Conservation (phyloP, 1,140 invertebrate genomes). For the Aradophagus sp. region DNA sequence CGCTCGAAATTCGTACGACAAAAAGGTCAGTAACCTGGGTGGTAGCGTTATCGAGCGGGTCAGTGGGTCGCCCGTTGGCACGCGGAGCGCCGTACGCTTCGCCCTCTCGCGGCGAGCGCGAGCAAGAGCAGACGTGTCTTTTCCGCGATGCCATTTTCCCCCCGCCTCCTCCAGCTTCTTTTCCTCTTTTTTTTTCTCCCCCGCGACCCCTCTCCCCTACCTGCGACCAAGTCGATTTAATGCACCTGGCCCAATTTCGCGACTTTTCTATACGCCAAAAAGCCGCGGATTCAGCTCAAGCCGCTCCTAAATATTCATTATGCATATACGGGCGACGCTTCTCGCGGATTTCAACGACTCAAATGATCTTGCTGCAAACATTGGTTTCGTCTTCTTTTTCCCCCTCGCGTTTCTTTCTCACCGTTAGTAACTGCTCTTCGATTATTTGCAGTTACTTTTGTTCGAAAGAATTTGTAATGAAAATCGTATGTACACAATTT, state of each 20-base stretch:
- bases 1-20: slow-evolving; percentile 63
- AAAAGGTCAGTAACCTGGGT: slow-evolving; percentile 72
- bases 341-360: not conserved
- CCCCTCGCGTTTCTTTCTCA: too few species aligned
- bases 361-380: too few species aligned
- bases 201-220: slow-evolving; percentile 33
- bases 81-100: slow-evolving; percentile 65
- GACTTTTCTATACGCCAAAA: slow-evolving; percentile 20
- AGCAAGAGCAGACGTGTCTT: slow-evolving; percentile 39
- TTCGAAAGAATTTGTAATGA: too few species aligned
- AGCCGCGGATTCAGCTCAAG: slow-evolving; percentile 29
- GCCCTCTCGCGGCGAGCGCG: slow-evolving; percentile 46
- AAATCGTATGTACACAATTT: too few species aligned
- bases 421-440: too few species aligned
- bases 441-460: too few species aligned
- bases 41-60: slow-evolving; percentile 75
- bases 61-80: slow-evolving; percentile 75
- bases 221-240: slow-evolving; percentile 31
- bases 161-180: not conserved
- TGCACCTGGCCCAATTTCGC: slow-evolving; percentile 45
- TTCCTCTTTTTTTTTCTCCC: slow-evolving; percentile 2
- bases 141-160: slow-evolving; percentile 40
- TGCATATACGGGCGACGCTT: not conserved
- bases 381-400: too few species aligned
- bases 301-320: slow-evolving; percentile 39